Conservation (phyloP, 2,797 vertebrate species). For the Catamblyrhynchus diadema region DNA sequence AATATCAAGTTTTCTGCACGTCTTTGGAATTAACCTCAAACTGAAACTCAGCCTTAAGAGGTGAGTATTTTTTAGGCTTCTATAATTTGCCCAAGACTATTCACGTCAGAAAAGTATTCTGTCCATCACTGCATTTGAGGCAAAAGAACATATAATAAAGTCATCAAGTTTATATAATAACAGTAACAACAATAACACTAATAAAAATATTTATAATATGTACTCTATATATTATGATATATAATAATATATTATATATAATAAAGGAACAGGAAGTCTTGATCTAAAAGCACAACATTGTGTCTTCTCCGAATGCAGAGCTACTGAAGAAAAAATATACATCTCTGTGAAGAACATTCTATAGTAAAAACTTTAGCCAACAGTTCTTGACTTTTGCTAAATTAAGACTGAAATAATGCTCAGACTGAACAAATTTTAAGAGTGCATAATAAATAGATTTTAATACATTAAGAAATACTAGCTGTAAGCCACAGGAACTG, state of each 20-base stretch:
- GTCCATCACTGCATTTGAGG: neutral
- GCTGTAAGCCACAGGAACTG: neutral
- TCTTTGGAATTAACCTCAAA: neutral
- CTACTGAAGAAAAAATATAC: neutral
- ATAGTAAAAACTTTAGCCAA: neutral
- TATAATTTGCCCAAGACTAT: neutral
- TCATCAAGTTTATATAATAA: neutral
- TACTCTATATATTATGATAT: neutral
- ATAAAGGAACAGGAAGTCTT: neutral
- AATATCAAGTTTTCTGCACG: rapidly evolving
- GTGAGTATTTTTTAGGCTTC: neutral
- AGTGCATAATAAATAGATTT: neutral
- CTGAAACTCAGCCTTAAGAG: neutral
- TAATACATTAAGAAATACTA: neutral
- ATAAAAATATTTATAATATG: neutral
- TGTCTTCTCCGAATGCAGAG: neutral
- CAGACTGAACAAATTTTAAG: neutral
- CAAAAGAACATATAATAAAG: neutral
- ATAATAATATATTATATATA: neutral
- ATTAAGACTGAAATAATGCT: neutral
- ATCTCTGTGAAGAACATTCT: neutral
- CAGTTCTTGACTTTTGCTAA: neutral
- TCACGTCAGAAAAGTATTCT: neutral
- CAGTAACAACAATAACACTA: neutral
- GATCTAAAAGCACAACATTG: neutral